Conservation (phyloP, 1,140 invertebrate genomes). For the Drosophila ambigua region DNA sequence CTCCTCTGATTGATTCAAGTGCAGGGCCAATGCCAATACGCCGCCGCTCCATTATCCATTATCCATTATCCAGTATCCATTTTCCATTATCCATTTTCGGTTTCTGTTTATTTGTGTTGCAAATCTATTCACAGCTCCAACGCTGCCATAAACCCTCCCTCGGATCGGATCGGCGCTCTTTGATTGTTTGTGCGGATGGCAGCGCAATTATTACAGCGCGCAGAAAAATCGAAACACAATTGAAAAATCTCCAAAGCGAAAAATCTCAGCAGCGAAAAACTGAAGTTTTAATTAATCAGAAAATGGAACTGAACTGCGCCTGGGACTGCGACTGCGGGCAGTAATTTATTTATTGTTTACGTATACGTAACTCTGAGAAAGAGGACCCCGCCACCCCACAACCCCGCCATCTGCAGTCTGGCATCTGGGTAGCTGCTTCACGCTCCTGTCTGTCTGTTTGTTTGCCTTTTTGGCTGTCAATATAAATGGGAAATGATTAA, state of each 20-base stretch:
- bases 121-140: conserved; percentile 73
- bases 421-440: too few species aligned
- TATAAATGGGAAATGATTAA: conserved; percentile 40
- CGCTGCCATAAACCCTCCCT: conserved; percentile 73
- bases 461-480: conserved; percentile 11
- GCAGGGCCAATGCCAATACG: conserved; percentile 45
- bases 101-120: conserved; percentile 77
- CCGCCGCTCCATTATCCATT: conserved; percentile 2
- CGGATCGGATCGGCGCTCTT: conserved; percentile 49
- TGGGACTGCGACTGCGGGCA: not conserved
- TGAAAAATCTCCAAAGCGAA: conserved; percentile 1
- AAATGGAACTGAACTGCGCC: not conserved
- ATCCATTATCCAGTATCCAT: not conserved
- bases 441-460: conserved; percentile 18
- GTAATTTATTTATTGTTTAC: conserved; percentile 25
- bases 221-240: conserved; percentile 23
- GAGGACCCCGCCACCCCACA: not conserved
- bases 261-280: not conserved
- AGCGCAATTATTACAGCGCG: conserved; percentile 61
- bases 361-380: conserved; percentile 36
- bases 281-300: conserved; percentile 53
- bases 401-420: too few species aligned
- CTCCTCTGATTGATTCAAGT: conserved; percentile 68
- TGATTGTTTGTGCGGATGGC: conserved; percentile 64
- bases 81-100: not conserved